Evolutionary conservation across 2,797 vertebrate species (phyloP).

Genomic region (Hippopotamyrus pictus): DNA sequence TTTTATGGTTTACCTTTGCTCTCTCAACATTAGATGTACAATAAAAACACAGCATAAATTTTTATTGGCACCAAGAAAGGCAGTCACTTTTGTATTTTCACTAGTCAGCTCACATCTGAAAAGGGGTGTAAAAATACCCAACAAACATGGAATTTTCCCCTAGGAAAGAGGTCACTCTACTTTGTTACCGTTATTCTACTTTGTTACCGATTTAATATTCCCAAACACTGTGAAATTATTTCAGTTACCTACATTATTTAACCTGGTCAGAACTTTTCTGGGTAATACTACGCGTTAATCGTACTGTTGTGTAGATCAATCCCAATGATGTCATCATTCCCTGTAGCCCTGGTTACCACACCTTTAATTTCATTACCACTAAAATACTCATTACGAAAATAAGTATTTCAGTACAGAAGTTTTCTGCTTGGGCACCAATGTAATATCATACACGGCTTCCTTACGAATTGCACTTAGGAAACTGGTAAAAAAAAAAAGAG

Average conservation of each 20-base stretch:
- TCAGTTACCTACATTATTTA: not conserved
- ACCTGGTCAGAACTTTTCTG: not conserved
- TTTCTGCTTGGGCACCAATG: not conserved
- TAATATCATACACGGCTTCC: not conserved
- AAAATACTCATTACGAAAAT: not conserved
- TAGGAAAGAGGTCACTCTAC: constrained; percentile 45
- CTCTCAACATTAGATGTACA: constrained; percentile 66
- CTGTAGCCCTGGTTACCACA: not conserved
- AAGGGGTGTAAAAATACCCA: constrained; percentile 55
- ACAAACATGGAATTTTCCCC: constrained; percentile 54
- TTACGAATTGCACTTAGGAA: not conserved
- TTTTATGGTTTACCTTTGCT: constrained; percentile 73
- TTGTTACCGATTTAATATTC: not conserved
- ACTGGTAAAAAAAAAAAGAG: not conserved
- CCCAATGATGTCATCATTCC: constrained; percentile 9
- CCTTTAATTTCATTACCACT: not conserved
- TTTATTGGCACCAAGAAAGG: constrained; percentile 63
- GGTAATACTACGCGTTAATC: not conserved
- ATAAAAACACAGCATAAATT: constrained; percentile 75
- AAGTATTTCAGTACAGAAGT: not conserved
- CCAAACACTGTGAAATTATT: not conserved
- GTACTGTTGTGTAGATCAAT: not conserved
- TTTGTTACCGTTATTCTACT: not conserved
- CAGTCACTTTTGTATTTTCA: constrained; percentile 70
- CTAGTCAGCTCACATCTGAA: constrained; percentile 64